Evolutionary conservation across 2,113 vertebrate species (phyloP).

Genomic region (Nettapus auritus): DNA sequence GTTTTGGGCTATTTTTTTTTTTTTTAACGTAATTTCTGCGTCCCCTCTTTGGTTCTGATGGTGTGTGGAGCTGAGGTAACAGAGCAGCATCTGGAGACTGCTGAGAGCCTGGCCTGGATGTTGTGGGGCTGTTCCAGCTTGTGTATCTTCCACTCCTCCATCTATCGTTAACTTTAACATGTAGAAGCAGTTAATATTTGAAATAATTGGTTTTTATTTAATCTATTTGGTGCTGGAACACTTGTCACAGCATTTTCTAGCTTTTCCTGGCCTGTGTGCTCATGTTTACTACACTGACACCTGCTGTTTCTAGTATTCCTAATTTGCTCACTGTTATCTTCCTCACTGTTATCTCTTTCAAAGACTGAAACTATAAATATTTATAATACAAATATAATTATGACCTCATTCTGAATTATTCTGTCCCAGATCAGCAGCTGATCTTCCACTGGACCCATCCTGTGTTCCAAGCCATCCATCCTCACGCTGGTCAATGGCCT

Average conservation of each 20-base stretch:
- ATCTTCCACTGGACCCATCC: not conserved
- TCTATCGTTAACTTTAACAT: not conserved
- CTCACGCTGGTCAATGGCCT: constrained; percentile 28
- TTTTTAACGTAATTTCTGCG: not conserved
- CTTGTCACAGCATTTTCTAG: not conserved
- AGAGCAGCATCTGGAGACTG: too few species aligned
- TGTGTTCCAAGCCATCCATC: not conserved
- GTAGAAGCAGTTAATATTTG: not conserved
- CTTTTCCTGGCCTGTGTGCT: not conserved
- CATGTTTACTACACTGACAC: not conserved
- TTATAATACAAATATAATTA: not conserved
- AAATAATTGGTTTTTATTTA: too few species aligned
- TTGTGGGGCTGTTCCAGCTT: not conserved
- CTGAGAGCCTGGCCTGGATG: not conserved
- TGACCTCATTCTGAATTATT: not conserved
- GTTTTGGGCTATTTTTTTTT: not conserved
- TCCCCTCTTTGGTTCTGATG: not conserved
- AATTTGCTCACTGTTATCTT: not conserved
- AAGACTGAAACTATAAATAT: not conserved
- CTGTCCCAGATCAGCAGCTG: constrained; percentile 47
- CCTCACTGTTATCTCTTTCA: not conserved
- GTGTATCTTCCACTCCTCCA: not conserved
- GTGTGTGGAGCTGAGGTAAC: rapidly evolving
- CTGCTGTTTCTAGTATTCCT: not conserved
- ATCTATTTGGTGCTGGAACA: not conserved